phyloP scores from a whole-genome alignment of 1,140 invertebrate genomes.

The Temnothorax longispinosus region DNA sequence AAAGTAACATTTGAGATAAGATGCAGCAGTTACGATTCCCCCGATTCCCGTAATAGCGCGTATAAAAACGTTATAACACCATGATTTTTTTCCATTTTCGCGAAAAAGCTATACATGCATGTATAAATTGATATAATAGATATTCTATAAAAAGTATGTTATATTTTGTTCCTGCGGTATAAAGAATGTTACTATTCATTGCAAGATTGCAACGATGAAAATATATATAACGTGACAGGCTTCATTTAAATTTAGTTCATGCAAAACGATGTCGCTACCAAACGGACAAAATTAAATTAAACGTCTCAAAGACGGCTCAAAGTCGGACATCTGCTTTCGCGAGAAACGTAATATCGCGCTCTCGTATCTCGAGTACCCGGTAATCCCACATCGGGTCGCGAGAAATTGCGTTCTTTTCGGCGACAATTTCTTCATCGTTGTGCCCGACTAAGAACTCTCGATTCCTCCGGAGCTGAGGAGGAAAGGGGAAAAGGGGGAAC shows the following conservation, averaged over 20 bases:
- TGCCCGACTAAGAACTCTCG: background rate
- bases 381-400: conserved; percentile 5
- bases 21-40: background rate
- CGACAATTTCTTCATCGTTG: conserved; percentile 26
- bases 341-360: conserved; percentile 32
- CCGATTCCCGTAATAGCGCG: background rate
- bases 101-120: background rate
- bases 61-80: background rate
- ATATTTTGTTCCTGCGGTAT: background rate
- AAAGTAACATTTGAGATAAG: conserved; percentile 15
- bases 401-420: conserved; percentile 38
- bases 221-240: background rate
- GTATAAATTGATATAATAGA: too few species aligned
- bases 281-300: conserved; percentile 27
- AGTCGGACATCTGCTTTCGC: conserved; percentile 26
- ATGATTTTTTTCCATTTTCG: background rate
- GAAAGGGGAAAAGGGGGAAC: background rate
- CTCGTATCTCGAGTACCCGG: background rate
- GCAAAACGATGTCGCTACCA: conserved; percentile 9
- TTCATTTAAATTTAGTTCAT: background rate
- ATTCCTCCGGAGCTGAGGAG: background rate
- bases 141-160: background rate
- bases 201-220: background rate
- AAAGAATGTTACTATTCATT: background rate
- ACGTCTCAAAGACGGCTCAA: conserved; percentile 3